These are phyloP conservation scores for Limnothrissa miodon DNA, from an alignment of 2,113 vertebrate genomes.

Conservation along the genomic window DNA sequence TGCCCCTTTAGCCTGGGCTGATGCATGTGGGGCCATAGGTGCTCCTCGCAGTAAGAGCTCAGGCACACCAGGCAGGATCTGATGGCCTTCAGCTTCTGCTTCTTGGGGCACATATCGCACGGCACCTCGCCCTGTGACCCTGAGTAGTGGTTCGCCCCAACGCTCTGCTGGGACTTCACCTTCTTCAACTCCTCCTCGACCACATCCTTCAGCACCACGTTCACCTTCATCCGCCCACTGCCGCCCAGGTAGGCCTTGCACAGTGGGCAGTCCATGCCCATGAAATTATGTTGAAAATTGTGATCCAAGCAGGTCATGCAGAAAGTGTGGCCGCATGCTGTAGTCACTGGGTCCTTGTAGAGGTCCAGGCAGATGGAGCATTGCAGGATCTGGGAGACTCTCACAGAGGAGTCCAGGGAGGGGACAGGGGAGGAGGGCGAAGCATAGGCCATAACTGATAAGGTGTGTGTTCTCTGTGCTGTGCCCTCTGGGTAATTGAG, in stretches of 20 bases:
- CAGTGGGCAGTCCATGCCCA: not conserved
- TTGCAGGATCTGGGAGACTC: slow-evolving; percentile 37
- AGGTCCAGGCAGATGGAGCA: slow-evolving; percentile 56
- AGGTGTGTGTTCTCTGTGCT: not conserved
- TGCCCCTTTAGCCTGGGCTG: slow-evolving; percentile 79
- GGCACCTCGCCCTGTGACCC: slow-evolving; percentile 69
- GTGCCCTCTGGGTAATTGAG: not conserved
- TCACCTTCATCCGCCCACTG: slow-evolving; percentile 26
- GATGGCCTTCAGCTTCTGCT: slow-evolving; percentile 74
- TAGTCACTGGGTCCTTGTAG: slow-evolving; percentile 56
- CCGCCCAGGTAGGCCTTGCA: slow-evolving; percentile 31
- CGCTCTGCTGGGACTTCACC: not conserved
- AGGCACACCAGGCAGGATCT: slow-evolving; percentile 90
- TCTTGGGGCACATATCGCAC: slow-evolving; percentile 81
- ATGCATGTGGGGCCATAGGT: slow-evolving; percentile 80
- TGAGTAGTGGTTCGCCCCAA: not conserved
- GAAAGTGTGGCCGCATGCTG: slow-evolving; percentile 62
- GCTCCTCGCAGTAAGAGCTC: slow-evolving; percentile 82
- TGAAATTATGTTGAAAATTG: fast-evolving
- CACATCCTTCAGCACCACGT: slow-evolving; percentile 47
- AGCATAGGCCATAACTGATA: not conserved
- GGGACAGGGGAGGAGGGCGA: not conserved
- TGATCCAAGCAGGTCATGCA: slow-evolving; percentile 44
- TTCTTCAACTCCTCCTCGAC: not conserved
- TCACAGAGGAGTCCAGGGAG: not conserved